These are phyloP conservation scores for Pseudomyrmex flavicornis DNA, from an alignment of 1,140 invertebrate species.

Conservation along the genomic window DNA sequence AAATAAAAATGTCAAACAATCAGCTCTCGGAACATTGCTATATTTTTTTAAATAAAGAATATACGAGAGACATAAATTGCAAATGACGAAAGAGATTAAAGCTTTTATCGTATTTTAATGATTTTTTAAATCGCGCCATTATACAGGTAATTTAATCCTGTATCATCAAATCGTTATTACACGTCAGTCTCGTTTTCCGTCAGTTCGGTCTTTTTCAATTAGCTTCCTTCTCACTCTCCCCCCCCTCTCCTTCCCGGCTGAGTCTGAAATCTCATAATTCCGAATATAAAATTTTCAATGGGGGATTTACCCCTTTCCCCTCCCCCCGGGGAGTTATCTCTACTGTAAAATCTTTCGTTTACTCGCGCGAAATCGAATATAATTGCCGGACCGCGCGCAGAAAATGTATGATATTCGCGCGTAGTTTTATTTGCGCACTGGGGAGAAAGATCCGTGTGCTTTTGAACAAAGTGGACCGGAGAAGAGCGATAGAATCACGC, in stretches of 20 bases:
- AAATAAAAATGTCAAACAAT: neutral
- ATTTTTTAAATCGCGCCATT: neutral
- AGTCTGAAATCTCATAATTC: conserved; percentile 1
- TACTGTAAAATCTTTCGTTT: neutral
- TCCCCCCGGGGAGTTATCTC: neutral
- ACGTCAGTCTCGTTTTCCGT: neutral
- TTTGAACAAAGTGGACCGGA: conserved; percentile 8
- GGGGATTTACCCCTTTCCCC: neutral
- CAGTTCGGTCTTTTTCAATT: conserved; percentile 10
- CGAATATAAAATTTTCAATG: conserved; percentile 19
- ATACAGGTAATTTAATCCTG: conserved; percentile 12
- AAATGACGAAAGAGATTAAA: neutral
- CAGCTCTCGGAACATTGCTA: neutral
- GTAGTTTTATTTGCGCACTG: conserved; percentile 4
- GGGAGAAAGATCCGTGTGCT: conserved; percentile 14
- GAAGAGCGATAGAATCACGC: conserved; percentile 1
- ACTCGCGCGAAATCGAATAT: neutral
- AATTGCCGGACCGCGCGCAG: neutral
- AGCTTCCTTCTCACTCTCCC: neutral
- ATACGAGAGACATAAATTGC: neutral
- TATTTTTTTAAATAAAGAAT: neutral
- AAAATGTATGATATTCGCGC: conserved; percentile 20
- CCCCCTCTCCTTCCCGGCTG: neutral
- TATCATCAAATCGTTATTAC: neutral
- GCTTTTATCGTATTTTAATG: conserved; percentile 5